Conservation (phyloP, 2,113 vertebrate species). For the Zosterops borbonicus region DNA sequence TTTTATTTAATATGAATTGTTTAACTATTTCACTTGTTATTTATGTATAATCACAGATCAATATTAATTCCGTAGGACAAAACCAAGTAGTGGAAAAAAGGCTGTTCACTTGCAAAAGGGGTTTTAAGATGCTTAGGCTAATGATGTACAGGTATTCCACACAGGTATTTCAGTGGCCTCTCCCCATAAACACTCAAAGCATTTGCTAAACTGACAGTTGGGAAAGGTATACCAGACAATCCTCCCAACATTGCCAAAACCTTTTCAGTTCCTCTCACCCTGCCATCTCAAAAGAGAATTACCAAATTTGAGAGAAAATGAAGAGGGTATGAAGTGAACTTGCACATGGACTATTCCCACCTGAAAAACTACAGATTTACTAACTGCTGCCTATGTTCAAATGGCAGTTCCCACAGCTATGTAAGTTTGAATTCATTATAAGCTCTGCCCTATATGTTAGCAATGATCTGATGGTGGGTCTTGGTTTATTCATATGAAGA, state of each 20-base stretch:
- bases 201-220: neutral
- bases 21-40: neutral
- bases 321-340: neutral
- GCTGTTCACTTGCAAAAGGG: neutral
- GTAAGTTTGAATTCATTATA: neutral
- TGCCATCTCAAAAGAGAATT: neutral
- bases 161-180: neutral
- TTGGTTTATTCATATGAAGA: neutral
- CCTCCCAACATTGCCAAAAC: neutral
- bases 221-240: neutral
- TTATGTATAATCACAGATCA: neutral
- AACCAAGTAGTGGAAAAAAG: neutral
- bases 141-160: neutral
- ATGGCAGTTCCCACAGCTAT: neutral
- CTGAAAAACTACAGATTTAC: neutral
- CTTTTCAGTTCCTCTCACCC: neutral
- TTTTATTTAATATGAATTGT: neutral
- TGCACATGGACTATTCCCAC: neutral
- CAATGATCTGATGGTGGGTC: neutral
- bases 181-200: neutral
- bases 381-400: neutral
- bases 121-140: neutral
- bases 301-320: neutral
- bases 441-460: neutral
- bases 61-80: neutral